These are phyloP conservation scores for Trissolcus basalis DNA, from an alignment of 1,140 invertebrate species.

Conservation along the genomic window DNA sequence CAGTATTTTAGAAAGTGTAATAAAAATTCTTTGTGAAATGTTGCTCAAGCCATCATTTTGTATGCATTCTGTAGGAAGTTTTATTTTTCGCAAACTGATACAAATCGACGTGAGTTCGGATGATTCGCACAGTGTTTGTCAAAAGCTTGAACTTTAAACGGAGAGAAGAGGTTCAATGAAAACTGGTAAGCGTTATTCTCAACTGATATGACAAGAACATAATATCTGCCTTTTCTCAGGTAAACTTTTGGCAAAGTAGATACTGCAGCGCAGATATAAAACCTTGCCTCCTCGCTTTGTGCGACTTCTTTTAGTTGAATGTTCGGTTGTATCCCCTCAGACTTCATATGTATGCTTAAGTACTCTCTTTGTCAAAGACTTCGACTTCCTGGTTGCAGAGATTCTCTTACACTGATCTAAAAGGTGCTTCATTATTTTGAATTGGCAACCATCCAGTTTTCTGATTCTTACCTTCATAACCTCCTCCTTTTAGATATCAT, in stretches of 20 bases:
- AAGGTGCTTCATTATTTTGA: conserved; percentile 1
- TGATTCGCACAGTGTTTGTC: too few species aligned
- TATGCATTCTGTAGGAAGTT: too few species aligned
- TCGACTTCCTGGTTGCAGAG: not conserved
- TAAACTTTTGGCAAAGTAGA: not conserved
- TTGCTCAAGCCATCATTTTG: too few species aligned
- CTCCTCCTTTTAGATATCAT: too few species aligned
- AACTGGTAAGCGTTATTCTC: too few species aligned
- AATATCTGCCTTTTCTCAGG: not conserved
- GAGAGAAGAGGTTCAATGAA: too few species aligned
- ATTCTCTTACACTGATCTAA: conserved; percentile 2
- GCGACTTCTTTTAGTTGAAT: not conserved
- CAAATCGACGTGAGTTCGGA: too few species aligned
- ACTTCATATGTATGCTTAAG: conserved; percentile 1
- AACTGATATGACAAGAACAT: too few species aligned
- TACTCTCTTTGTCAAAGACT: conserved; percentile 1
- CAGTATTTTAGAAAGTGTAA: too few species aligned
- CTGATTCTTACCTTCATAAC: not conserved
- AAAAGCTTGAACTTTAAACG: too few species aligned
- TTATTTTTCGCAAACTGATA: too few species aligned
- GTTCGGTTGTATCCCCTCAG: not conserved
- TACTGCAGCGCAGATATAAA: not conserved
- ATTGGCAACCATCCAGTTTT: conserved; percentile 1
- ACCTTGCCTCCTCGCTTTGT: not conserved
- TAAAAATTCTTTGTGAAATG: too few species aligned